These are phyloP conservation scores for Orbicella faveolata DNA, from an alignment of 64 coral and sea anemone genomes.

Conservation along the genomic window DNA sequence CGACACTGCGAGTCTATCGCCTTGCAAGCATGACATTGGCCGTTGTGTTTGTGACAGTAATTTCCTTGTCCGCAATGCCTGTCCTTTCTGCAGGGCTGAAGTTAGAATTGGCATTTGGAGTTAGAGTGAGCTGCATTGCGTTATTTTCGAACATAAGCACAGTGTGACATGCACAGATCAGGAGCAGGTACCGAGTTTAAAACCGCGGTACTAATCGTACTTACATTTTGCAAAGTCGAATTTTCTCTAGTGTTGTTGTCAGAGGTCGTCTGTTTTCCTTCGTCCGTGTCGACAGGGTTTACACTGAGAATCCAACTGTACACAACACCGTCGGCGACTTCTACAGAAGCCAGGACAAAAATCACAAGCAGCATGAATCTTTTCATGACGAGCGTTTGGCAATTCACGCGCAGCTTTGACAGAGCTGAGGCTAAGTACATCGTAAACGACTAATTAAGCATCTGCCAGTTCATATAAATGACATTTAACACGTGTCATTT, in stretches of 20 bases:
- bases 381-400: slow-evolving; percentile 30
- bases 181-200: neutral
- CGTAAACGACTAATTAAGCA: slow-evolving; percentile 52
- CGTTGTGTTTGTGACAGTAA: slow-evolving; percentile 92
- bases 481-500: slow-evolving; percentile 74
- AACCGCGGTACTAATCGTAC: neutral
- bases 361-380: slow-evolving; percentile 36
- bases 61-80: slow-evolving; percentile 71
- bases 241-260: slow-evolving; percentile 52
- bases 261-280: slow-evolving; percentile 11
- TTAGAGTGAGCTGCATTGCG: neutral
- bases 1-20: slow-evolving; percentile 60
- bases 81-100: slow-evolving; percentile 74
- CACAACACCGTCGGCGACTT: slow-evolving; percentile 52
- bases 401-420: slow-evolving; percentile 7
- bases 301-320: slow-evolving; percentile 66
- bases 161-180: neutral
- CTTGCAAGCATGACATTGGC: slow-evolving; percentile 82
- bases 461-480: slow-evolving; percentile 55
- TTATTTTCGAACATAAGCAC: neutral
- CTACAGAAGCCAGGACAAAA: slow-evolving; percentile 40
- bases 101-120: neutral
- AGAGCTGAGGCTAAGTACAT: slow-evolving; percentile 38
- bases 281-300: slow-evolving; percentile 27
- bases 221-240: neutral